These are phyloP conservation scores for Himantopus leucocephalus DNA, from an alignment of 2,113 vertebrate species.

Conservation along the genomic window DNA sequence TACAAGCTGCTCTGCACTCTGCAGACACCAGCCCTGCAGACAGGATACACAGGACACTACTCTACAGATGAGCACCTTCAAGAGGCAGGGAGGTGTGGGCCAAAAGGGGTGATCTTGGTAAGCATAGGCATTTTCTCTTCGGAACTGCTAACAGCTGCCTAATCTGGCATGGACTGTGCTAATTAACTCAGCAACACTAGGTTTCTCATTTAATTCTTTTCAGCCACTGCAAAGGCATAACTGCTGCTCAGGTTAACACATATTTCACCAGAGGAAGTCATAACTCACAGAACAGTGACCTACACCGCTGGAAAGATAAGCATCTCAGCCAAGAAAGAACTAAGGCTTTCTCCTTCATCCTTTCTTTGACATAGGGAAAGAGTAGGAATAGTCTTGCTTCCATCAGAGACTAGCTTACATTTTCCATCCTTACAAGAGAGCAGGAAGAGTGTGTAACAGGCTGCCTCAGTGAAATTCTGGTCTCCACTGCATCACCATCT, in stretches of 20 bases:
- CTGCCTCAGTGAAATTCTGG: not conserved
- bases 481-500: not conserved
- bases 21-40: not conserved
- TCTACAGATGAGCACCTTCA: not conserved
- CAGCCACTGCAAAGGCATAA: not conserved
- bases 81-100: not conserved
- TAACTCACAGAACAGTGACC: not conserved
- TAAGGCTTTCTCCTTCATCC: not conserved
- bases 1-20: not conserved
- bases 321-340: not conserved
- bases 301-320: not conserved
- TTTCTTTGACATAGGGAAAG: not conserved
- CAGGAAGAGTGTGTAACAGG: not conserved
- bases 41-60: not conserved
- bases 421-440: not conserved
- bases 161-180: not conserved
- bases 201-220: not conserved
- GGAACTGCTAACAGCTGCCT: not conserved
- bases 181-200: not conserved
- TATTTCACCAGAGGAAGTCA: not conserved
- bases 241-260: not conserved
- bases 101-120: not conserved
- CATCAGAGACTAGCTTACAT: not conserved
- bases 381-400: not conserved
- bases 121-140: not conserved